Evolutionary conservation across 1,140 invertebrate genomes (phyloP).

Genomic region (Microplitis mediator): DNA sequence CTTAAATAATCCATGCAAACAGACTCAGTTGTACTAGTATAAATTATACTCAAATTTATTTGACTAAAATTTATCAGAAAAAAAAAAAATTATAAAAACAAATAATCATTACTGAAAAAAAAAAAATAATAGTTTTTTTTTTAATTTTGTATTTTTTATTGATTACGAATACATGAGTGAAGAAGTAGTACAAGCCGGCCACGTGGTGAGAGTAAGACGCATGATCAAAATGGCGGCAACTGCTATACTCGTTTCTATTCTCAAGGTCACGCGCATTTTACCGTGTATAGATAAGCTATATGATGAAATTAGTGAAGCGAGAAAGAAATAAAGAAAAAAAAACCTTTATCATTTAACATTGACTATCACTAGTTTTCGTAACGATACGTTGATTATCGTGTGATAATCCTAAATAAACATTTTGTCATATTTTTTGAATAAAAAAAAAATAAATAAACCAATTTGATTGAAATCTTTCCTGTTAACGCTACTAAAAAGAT

Average conservation of each 20-base stretch:
- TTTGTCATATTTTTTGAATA: neutral
- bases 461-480: neutral
- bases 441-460: neutral
- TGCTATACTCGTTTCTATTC: slow-evolving; percentile 32
- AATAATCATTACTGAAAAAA: no score
- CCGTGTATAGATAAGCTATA: slow-evolving; percentile 20
- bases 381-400: neutral
- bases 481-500: neutral
- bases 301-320: slow-evolving; percentile 17
- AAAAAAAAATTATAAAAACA: neutral
- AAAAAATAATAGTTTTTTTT: neutral
- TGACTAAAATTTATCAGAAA: neutral
- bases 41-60: neutral
- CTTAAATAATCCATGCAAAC: neutral
- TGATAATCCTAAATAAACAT: neutral
- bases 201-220: slow-evolving; percentile 39
- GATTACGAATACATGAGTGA: neutral
- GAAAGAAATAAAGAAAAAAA: neutral
- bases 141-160: neutral
- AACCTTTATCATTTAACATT: no score
- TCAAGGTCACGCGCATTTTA: slow-evolving; percentile 52
- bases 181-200: slow-evolving; percentile 26
- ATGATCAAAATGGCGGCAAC: slow-evolving; percentile 48
- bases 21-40: neutral
- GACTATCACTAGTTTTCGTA: neutral